Percentiles rank a stretch among this genome's conserved stretches.
These are phyloP conservation scores for Hylaeus anthracinus DNA, from an alignment of 1,140 invertebrate genomes.

Conservation along the genomic window DNA sequence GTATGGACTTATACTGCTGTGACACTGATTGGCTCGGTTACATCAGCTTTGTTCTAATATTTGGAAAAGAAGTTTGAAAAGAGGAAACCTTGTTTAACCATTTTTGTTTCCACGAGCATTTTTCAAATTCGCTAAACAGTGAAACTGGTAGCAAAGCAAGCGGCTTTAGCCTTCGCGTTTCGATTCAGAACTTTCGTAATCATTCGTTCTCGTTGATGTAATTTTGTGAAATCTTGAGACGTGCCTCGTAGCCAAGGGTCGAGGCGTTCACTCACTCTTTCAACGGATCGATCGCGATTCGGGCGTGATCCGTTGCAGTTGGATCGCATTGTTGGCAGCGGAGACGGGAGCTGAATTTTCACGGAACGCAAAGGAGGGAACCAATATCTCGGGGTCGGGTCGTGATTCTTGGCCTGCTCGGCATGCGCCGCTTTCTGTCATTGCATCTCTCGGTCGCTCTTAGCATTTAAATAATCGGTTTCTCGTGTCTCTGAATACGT, in stretches of 20 bases:
- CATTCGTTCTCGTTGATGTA: background rate
- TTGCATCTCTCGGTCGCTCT: slow-evolving; percentile 9
- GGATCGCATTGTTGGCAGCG: slow-evolving; percentile 10
- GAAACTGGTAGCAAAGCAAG: too few species aligned
- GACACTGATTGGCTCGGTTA: too few species aligned
- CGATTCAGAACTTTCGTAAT: too few species aligned
- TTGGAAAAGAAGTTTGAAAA: too few species aligned
- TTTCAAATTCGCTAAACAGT: too few species aligned
- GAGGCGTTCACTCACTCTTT: slow-evolving; percentile 24
- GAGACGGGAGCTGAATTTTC: slow-evolving; percentile 37
- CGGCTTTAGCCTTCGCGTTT: too few species aligned
- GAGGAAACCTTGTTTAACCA: too few species aligned
- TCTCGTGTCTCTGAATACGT: background rate
- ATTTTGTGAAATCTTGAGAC: background rate
- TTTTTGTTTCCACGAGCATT: too few species aligned
- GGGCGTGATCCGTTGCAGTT: slow-evolving; percentile 2
- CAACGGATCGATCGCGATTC: slow-evolving; percentile 18
- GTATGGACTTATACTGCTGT: too few species aligned
- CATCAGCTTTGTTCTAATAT: too few species aligned
- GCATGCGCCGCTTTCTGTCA: slow-evolving; percentile 47
- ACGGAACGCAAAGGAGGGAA: slow-evolving; percentile 46
- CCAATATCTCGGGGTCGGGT: slow-evolving; percentile 65
- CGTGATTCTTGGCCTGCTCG: slow-evolving; percentile 62
- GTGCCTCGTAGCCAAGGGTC: too few species aligned
- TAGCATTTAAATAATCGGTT: slow-evolving; percentile 28